Base-by-base conservation (phyloP, 2,113 vertebrate genomes). In the Donacobius atricapilla region DNA sequence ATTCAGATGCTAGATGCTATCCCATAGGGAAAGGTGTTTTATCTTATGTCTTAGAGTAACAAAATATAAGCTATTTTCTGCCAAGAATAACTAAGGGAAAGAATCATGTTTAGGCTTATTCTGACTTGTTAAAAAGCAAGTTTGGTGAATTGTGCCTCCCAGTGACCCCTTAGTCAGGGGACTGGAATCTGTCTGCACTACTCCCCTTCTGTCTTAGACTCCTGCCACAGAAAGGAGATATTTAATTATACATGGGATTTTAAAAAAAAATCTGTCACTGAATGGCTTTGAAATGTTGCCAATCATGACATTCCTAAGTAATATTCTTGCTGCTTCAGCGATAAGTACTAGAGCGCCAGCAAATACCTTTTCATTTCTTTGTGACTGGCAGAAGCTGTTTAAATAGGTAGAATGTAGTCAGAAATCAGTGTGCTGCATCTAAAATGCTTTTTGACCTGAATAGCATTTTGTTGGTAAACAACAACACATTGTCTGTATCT, bases 241-340 rank as follows among this genome's bases (percentile, higher is more conserved):
- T 72, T 89, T 87, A 93, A 88, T 94, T 94, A 85, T 84, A 31
- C 47, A 48, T 30, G 42, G 10, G 58, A 30, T 42, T 58, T 82
- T n/a, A n/a, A n/a, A 6, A 44, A 24, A 45, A 94, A 94, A 78
- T 65, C 44, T 40, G 69, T 47, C 19, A 54, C 54, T 30, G 40
- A 91, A 39, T 44, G 53, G n/a, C 77, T 96, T 79, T 92, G 76
- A 92, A 93, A 76, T 71, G 28, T 72, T 91, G 83, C 39, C 84
- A 94, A 8, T 87, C 91, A 77, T 88, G 60, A 75, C 69, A 69
- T 77, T 88, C 66, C 33, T 83, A 92, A 95, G 87, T 84, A 89
- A 93, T 94, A 80, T 58, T 94, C 75, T 85, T 87, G 51, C 75
- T 64, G 57, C 35, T 93, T 93, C 47, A 86, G 72, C 71, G 50